Evolutionary conservation across 1,140 invertebrate species (phyloP).

Genomic region (Goniozus legneri): DNA sequence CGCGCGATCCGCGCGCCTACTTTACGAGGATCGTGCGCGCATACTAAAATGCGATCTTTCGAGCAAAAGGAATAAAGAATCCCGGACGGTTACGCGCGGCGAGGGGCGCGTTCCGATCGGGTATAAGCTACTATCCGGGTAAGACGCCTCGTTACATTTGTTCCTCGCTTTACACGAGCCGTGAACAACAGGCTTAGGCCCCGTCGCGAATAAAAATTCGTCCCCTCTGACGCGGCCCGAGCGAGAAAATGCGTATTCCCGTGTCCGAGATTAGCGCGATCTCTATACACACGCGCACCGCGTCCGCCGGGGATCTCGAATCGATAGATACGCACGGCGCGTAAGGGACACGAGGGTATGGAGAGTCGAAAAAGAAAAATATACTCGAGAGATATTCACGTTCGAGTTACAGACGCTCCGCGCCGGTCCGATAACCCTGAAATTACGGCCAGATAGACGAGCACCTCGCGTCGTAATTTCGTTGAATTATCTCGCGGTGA

Average conservation of each 20-base stretch:
- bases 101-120: constrained; percentile 26
- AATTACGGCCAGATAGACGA: no score
- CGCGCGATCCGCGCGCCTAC: constrained; percentile 31
- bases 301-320: background rate
- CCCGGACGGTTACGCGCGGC: constrained; percentile 16
- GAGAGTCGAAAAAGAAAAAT: constrained; percentile 1
- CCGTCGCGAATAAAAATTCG: constrained; percentile 22
- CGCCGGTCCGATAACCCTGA: no score
- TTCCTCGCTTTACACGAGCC: constrained; percentile 27
- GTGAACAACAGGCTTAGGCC: constrained; percentile 24
- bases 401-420: background rate
- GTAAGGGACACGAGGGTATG: no score
- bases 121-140: constrained; percentile 29
- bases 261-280: constrained; percentile 13
- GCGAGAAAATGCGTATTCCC: constrained; percentile 10
- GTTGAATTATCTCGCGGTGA: no score
- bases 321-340: no score
- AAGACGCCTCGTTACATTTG: constrained; percentile 30
- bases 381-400: background rate
- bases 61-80: no score
- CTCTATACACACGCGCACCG: background rate
- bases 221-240: background rate
- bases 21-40: constrained; percentile 28
- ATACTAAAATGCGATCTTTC: constrained; percentile 22
- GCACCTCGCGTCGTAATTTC: no score